Evolutionary conservation across 2,797 vertebrate genomes (phyloP), one percentile per base, ranked within the genome.

Genomic region (Fistularia commersonii): DNA sequence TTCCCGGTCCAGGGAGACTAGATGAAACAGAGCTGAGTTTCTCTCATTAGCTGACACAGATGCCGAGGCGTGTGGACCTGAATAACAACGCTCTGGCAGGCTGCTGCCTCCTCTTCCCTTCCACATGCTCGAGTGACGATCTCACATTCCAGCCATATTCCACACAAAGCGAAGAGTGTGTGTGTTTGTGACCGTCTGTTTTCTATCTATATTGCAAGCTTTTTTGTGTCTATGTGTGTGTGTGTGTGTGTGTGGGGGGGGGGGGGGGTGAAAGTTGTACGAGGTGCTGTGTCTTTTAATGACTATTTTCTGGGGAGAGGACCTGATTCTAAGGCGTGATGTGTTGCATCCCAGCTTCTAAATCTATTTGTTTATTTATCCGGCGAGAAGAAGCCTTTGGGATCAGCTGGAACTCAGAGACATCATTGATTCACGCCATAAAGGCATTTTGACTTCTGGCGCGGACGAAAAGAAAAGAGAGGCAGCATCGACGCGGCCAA

Each of bases 21-120:
- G 85, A 88, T 88, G 87, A 88, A 87, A 88, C 87, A 76, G 82
- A 86, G 83, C 82, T 70, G 87, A 87, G 84, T 87, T 83, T 88
- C 87, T 88, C 87, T 88, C 87, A 88, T 88, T 88, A 88, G 85
- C 87, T 88, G 84, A 87, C 87, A 88, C 87, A 88, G 87, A 88
- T 88, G 87, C 87, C 82, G 84, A 81, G 83, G 84, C 81, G 83
- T 80, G 84, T 87, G 84, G 87, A 87, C 87, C 83, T 82, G 87
- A 88, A 88, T 88, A 88, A 86, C 85, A 88, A 88, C 85, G 62
- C 77, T 80, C 77, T 80, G 82, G 82, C 80, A 81, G 80, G 79
- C 82, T 80, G 76, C 80, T 81, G 76, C 69, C 69, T 80, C 70
- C 77, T 82, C 74, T 82, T 80, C 76, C 65, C 66, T 77, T 84